Evolutionary conservation across 92 coral and sea anemone genomes (phyloP).

Genomic region (Micromussa lordhowensis): DNA sequence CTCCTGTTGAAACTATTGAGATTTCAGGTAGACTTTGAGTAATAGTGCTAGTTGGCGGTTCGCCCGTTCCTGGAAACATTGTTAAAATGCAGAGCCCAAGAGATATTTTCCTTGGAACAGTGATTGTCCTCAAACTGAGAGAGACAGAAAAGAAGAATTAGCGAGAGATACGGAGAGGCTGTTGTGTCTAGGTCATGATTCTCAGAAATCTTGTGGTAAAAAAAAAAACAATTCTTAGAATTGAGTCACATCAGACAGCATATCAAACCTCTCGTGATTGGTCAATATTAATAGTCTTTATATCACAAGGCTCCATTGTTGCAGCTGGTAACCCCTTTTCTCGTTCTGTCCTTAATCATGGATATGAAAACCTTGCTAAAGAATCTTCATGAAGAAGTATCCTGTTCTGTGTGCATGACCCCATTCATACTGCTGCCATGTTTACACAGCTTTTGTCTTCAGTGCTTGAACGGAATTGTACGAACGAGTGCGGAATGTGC

Average conservation of each 20-base stretch:
- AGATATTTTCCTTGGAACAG: not conserved
- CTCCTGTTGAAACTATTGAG: not conserved
- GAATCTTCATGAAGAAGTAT: conserved; percentile 31
- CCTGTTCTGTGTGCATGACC: conserved; percentile 3
- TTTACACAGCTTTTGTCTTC: conserved; percentile 56
- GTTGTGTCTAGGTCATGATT: not conserved
- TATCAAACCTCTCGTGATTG: not conserved
- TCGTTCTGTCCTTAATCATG: not conserved
- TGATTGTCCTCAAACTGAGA: not conserved
- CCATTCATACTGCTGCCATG: conserved; percentile 35
- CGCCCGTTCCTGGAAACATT: conserved; percentile 19
- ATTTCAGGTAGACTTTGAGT: not conserved
- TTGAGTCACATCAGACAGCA: not conserved
- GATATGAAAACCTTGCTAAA: not conserved
- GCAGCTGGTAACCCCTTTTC: not conserved
- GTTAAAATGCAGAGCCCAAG: not conserved
- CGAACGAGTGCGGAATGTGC: not conserved
- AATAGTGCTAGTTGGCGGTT: not conserved
- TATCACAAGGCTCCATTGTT: not conserved
- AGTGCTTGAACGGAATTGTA: not conserved
- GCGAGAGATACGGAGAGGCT: not conserved
- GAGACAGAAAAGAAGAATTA: not conserved
- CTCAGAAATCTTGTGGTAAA: not conserved
- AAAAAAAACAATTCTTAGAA: conserved; percentile 1
- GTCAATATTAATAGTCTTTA: not conserved